Evolutionary conservation across 2,888 invertebrate species (phyloP), one percentile per base, ranked within the genome.

Genomic region (Acleris holmiana): DNA sequence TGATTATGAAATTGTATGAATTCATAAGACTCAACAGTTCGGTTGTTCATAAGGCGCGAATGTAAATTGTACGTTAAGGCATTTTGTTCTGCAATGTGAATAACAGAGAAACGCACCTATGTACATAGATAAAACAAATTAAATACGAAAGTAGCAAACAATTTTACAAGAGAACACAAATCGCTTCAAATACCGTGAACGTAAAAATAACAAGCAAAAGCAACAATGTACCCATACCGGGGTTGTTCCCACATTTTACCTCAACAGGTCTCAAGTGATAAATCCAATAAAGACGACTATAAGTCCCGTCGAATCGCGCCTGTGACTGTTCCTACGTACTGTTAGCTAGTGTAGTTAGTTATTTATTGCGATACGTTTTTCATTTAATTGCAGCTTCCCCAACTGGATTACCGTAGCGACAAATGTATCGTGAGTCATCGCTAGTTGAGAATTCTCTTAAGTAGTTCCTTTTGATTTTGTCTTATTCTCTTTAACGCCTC

Each of bases 381-480:
- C 72, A 65, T 68, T 72, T 72, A 72, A 72, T 72, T 72, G 71
- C 70, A 46, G 46, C 61, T 65, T 59, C 55, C 55, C 49, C 60
- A 67, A 69, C 62, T 71, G 67, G 64, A 67, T 64, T 57, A 62
- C 61, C 55, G 65, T 67, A 50, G 62, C 62, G 60, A 64, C 65
- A 67, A 65, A 65, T 57, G 35, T 67, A 67, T 64, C 61, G 67
- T 64, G 68, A 68, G 58, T 69, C 67, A 64, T 64, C 53, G 53
- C 35, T 35, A 17, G 29, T 18, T 10, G 10, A 18, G 18, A 51
- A 15, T 21, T 40, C 53, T 15, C 40, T 19, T 19, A n/a, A n/a
- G n/a, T 17, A 47, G 35, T 35, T 3, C 35, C 13, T 35, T 13
- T 13, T 10, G 35, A 13, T 13, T 13, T 13, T 4, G 35, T 13